phyloP scores from a whole-genome alignment of 2,888 invertebrate species.

The Phaedon cochleariae region DNA sequence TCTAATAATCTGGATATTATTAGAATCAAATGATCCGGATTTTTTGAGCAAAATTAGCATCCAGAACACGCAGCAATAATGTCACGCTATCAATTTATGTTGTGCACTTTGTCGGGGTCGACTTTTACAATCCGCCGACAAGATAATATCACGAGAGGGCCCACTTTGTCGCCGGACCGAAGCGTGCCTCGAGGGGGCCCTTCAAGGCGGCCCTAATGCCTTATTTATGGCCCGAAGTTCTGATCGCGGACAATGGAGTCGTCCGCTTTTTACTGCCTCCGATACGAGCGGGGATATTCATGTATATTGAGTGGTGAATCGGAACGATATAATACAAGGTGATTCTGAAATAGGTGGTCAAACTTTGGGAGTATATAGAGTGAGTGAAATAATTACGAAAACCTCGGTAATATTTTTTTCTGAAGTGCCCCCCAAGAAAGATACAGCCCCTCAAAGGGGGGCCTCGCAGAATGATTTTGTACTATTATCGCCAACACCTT shows the following conservation, averaged over 20 bases:
- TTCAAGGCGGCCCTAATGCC: constrained; percentile 55
- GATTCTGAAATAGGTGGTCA: no score
- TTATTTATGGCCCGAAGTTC: constrained; percentile 58
- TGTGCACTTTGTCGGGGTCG: constrained; percentile 25
- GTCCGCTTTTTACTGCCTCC: constrained; percentile 28
- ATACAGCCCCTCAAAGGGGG: no score
- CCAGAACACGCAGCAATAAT: constrained; percentile 12
- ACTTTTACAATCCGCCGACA: constrained; percentile 37
- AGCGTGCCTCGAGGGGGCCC: constrained; percentile 45
- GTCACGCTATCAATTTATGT: constrained; percentile 31
- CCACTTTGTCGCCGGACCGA: constrained; percentile 37
- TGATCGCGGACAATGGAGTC: constrained; percentile 34
- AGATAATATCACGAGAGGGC: constrained; percentile 50
- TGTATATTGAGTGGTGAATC: neutral
- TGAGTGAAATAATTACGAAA: no score
- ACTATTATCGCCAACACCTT: no score
- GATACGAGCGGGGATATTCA: constrained; percentile 15
- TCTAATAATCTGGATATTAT: no score
- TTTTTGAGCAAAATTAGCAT: no score
- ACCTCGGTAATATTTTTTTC: no score
- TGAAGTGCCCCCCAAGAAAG: no score
- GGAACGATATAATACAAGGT: neutral
- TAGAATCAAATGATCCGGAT: no score
- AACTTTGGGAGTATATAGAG: no score
- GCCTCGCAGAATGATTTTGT: no score